Evolutionary conservation across 2,113 vertebrate genomes (phyloP), one percentile per base, ranked within the genome.

Genomic region (Hippocampus barbouri): DNA sequence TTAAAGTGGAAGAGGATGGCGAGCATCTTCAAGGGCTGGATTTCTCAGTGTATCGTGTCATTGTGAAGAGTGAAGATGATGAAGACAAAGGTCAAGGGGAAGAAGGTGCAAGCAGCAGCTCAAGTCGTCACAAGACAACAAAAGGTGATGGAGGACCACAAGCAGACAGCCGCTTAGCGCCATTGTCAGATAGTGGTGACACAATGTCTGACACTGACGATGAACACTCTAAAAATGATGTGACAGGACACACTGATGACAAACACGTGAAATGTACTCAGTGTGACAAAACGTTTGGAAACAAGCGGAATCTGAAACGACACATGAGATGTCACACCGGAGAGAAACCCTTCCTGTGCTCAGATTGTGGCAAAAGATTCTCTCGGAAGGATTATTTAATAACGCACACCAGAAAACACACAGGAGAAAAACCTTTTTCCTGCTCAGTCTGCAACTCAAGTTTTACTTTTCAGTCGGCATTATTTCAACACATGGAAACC

Each of bases 311-410:
- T 56, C 53, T 56, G 8, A 56, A 56, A 23, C 53, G 53, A 11
- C 53, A 56, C 53, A 56, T 56, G 53, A 56, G 53, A 23, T 56
- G 53, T 23, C 53, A 56, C 53, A 56, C 53, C 2, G 53, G 53
- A 23, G 53, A 56, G 53, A 56, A 56, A 56, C 53, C 53, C 10
- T 56, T 56, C 53, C 21, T 23, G 53, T 56, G 53, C 53, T 23
- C 53, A 10, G 53, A 56, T 23, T 56, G 53, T 10, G 53, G 53
- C 8, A 56, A 56, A 56, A 56, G 53, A 56, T 56, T 56, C 53
- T 56, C 53, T n/a, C 53, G 53, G 9, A 56, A 56, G 53, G 53
- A 56, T 56, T 56, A 56, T 56, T 56, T 56, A 23, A 56, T 56
- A n/a, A 56, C 53, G 4, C 53, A 56, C 53, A 56, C 53, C 1